Percentiles rank a stretch among this genome's conserved stretches.
phyloP scores from a whole-genome alignment of 2,888 invertebrate species.

The Uropetala carovei region DNA sequence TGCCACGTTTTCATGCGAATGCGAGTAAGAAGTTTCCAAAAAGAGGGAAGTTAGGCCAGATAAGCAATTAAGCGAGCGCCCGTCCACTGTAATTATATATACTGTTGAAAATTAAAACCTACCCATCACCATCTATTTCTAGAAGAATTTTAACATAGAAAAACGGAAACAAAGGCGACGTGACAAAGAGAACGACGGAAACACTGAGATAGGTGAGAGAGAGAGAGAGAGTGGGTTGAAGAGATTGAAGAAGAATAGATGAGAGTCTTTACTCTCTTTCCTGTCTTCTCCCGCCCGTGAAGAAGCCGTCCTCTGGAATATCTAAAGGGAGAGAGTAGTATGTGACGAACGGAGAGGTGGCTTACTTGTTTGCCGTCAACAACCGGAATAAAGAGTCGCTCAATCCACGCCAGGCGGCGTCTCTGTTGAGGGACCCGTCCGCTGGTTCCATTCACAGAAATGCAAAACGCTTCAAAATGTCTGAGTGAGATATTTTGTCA shows the following conservation, averaged over 20 bases:
- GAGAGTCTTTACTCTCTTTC: not conserved
- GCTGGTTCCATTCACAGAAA: slow-evolving; percentile 38
- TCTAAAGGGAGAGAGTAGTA: not conserved
- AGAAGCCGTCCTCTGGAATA: slow-evolving; percentile 33
- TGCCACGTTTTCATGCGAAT: too few species aligned
- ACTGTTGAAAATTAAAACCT: too few species aligned
- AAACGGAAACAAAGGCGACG: not conserved
- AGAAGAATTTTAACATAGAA: not conserved
- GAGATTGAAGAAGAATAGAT: slow-evolving; percentile 17
- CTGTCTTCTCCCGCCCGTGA: slow-evolving; percentile 39
- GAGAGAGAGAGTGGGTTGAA: not conserved
- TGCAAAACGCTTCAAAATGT: slow-evolving; percentile 41
- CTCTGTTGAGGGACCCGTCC: not conserved
- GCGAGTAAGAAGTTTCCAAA: too few species aligned
- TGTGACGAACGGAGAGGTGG: slow-evolving; percentile 40
- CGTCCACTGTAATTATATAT: too few species aligned
- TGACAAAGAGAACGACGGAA: not conserved
- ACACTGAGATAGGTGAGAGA: not conserved
- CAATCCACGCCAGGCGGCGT: slow-evolving; percentile 44
- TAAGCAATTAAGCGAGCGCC: too few species aligned
- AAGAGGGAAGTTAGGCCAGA: too few species aligned
- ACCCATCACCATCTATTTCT: too few species aligned
- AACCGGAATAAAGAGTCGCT: slow-evolving; percentile 11
- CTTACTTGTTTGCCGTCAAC: slow-evolving; percentile 64
- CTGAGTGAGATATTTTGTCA: slow-evolving; percentile 25